Percentiles rank a stretch among this genome's conserved stretches.
Conservation (phyloP, 2,888 invertebrate genomes). For the Onthophagus sagittarius region DNA sequence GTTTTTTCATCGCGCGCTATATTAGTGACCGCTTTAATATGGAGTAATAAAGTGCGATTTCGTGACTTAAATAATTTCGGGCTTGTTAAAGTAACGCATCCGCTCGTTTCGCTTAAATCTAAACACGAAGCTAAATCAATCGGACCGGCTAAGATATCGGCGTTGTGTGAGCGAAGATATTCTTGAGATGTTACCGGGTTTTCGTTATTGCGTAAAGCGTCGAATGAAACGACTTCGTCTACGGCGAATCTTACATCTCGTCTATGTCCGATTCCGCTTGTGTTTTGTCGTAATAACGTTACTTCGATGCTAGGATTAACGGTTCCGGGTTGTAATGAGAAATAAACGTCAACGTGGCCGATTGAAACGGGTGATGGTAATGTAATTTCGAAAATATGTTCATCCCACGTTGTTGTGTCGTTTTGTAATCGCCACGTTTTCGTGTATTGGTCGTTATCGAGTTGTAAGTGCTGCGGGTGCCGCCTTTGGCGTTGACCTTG, state of each 20-base stretch:
- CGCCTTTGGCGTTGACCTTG: constrained; percentile 86
- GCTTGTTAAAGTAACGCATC: constrained; percentile 81
- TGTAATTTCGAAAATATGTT: constrained; percentile 86
- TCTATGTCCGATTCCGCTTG: constrained; percentile 57
- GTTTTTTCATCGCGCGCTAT: constrained; percentile 23
- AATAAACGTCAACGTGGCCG: constrained; percentile 88
- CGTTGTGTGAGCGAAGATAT: constrained; percentile 82
- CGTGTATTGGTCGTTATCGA: constrained; percentile 66
- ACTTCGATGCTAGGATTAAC: constrained; percentile 69
- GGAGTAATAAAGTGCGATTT: constrained; percentile 57
- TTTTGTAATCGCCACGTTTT: constrained; percentile 87
- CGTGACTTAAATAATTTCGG: constrained; percentile 76
- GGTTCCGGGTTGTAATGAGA: constrained; percentile 74
- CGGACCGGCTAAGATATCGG: constrained; percentile 88
- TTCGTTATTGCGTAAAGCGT: constrained; percentile 51
- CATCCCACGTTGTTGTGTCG: constrained; percentile 87
- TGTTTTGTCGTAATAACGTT: constrained; percentile 64
- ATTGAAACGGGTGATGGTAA: constrained; percentile 73
- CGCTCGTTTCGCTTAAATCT: constrained; percentile 81
- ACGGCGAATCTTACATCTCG: constrained; percentile 43
- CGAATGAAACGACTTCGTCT: constrained; percentile 52
- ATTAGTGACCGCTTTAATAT: constrained; percentile 30
- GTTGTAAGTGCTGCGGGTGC: constrained; percentile 76
- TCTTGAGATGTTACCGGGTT: constrained; percentile 77
- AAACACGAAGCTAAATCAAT: constrained; percentile 75